A percentile compares a stretch with the other conserved stretches of the same genome.
phyloP scores from a whole-genome alignment of 2,797 vertebrate species.

The Tiaroga cobitis region DNA sequence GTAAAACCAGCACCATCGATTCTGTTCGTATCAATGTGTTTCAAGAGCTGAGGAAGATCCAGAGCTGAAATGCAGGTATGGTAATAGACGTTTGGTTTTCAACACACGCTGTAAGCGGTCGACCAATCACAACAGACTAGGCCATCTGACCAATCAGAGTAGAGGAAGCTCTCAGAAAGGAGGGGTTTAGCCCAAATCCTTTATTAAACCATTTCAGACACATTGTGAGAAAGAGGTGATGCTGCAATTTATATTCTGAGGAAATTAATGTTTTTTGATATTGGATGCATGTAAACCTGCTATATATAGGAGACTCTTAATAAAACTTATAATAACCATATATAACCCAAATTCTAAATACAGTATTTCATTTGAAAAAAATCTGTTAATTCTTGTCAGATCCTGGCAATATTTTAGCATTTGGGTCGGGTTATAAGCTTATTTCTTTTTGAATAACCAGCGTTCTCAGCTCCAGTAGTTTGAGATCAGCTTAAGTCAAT shows the following conservation, averaged over 20 bases:
- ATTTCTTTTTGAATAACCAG: not conserved
- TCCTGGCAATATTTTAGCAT: not conserved
- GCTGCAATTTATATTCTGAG: no score
- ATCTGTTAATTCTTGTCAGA: not conserved
- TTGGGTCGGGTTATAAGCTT: not conserved
- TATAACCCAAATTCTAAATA: no score
- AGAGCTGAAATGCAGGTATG: not conserved
- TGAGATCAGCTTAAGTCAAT: conserved; percentile 25
- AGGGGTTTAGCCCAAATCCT: not conserved
- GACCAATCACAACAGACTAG: not conserved
- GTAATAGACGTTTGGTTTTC: not conserved
- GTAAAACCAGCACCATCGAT: no score
- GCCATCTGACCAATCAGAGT: not conserved
- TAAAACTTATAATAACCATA: no score
- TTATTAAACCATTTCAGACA: no score
- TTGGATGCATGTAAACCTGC: no score
- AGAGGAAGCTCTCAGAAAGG: not conserved
- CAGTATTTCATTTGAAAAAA: no score
- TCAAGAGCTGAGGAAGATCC: no score
- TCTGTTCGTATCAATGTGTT: no score
- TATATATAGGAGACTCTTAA: no score
- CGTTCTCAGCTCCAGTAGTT: conserved; percentile 3
- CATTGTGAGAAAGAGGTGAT: no score
- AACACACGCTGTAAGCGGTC: rapidly evolving
- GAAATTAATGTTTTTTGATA: no score